Conservation (phyloP, 2,888 invertebrate species). For the Morpho deidamia region DNA sequence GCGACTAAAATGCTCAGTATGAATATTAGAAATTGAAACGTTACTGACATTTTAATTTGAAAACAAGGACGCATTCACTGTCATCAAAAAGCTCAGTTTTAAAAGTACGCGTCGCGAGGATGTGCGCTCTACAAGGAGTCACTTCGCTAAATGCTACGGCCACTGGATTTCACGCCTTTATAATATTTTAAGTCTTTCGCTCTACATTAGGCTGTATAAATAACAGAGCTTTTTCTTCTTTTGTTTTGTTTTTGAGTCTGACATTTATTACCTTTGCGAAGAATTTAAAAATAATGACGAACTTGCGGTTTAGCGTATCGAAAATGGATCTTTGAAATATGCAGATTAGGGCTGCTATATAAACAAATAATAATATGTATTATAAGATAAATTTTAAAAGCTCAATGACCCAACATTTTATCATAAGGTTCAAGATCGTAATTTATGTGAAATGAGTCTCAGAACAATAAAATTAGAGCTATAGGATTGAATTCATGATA, state of each 20-base stretch:
- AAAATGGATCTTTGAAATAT: slow-evolving; percentile 42
- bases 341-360: slow-evolving; percentile 26
- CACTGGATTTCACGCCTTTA: slow-evolving; percentile 62
- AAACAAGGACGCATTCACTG: slow-evolving; percentile 38
- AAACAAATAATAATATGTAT: slow-evolving; percentile 7
- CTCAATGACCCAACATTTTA: slow-evolving; percentile 16
- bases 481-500: background rate
- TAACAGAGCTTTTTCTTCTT: slow-evolving; percentile 72
- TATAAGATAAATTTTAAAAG: slow-evolving; percentile 8
- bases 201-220: slow-evolving; percentile 65
- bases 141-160: slow-evolving; percentile 69
- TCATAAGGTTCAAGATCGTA: slow-evolving; percentile 2
- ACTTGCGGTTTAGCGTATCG: slow-evolving; percentile 43
- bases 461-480: slow-evolving; percentile 4
- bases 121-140: slow-evolving; percentile 68
- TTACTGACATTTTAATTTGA: slow-evolving; percentile 24
- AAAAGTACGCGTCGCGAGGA: slow-evolving; percentile 47
- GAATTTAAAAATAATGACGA: slow-evolving; percentile 58
- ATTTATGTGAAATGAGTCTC: slow-evolving; percentile 5
- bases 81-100: slow-evolving; percentile 20
- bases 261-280: slow-evolving; percentile 49
- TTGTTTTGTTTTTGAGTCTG: slow-evolving; percentile 44
- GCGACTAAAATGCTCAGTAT: slow-evolving; percentile 42
- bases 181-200: slow-evolving; percentile 68
- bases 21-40: slow-evolving; percentile 31